Evolutionary conservation across 1,140 invertebrate species (phyloP).

Genomic region (Drosophila pallidifrons): DNA sequence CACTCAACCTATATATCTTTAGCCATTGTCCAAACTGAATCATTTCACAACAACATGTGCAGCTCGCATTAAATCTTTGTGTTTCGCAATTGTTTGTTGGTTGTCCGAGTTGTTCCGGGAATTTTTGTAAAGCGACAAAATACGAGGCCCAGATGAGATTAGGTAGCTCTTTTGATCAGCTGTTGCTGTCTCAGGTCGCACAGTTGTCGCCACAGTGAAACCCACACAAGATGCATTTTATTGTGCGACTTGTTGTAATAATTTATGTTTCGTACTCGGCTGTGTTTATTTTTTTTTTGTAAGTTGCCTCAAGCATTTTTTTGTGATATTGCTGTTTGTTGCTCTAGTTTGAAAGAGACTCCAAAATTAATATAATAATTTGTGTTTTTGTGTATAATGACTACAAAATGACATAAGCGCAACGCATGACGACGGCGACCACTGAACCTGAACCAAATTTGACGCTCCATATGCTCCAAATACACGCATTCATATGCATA

Average conservation of each 20-base stretch:
- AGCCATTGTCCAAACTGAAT: neutral
- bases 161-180: conserved; percentile 30
- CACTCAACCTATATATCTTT: neutral
- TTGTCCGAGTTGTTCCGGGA: conserved; percentile 28
- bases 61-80: neutral
- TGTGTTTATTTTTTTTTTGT: neutral
- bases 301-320: conserved; percentile 35
- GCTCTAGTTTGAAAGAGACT: conserved; percentile 52
- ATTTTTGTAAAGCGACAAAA: conserved; percentile 34
- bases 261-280: conserved; percentile 34
- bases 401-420: conserved; percentile 70
- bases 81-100: conserved; percentile 24
- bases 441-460: conserved; percentile 76
- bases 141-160: conserved; percentile 58
- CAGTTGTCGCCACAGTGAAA: conserved; percentile 34
- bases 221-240: conserved; percentile 57
- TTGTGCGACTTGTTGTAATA: conserved; percentile 56
- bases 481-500: conserved; percentile 16
- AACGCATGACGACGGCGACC: conserved; percentile 54
- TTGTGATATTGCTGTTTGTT: neutral
- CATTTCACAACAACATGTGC: conserved; percentile 15
- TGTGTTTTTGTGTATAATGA: conserved; percentile 53
- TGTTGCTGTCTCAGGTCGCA: conserved; percentile 10
- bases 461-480: conserved; percentile 54
- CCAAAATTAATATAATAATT: conserved; percentile 75